Conservation (phyloP, 2,888 invertebrate species). For the Hemistola chrysoprasaria region DNA sequence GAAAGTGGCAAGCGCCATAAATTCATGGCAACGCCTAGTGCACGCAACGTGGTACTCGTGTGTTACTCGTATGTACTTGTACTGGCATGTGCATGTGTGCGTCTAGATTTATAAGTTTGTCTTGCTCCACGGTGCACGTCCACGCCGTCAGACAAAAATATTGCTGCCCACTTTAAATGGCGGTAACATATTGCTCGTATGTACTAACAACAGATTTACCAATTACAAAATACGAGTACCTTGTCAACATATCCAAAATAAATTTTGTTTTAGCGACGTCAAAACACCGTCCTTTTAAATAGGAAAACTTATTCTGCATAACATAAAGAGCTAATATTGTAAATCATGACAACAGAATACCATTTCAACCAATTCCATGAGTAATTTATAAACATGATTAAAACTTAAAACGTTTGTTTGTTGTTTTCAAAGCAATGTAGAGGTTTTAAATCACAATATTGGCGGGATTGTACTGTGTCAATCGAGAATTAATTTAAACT, state of each 20-base stretch:
- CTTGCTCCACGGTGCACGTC: conserved; percentile 48
- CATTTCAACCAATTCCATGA: not conserved
- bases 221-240: too few relatives aligned
- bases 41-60: conserved; percentile 49
- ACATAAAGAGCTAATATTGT: too few relatives aligned
- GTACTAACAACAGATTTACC: too few relatives aligned
- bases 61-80: not conserved
- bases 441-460: conserved; percentile 64
- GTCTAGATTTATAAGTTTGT: conserved; percentile 62
- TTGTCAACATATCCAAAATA: too few relatives aligned
- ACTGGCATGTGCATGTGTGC: conserved; percentile 43
- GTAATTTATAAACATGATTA: conserved; percentile 26
- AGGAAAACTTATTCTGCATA: too few relatives aligned
- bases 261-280: too few relatives aligned
- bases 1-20: conserved; percentile 54
- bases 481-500: conserved; percentile 79
- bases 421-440: conserved; percentile 46
- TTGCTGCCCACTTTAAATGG: conserved; percentile 34
- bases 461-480: conserved; percentile 69
- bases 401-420: conserved; percentile 38
- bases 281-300: too few relatives aligned
- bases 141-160: conserved; percentile 51
- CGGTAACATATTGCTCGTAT: conserved; percentile 17
- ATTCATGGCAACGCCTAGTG: conserved; percentile 52
- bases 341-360: too few relatives aligned